A percentile compares a stretch with the other conserved stretches of the same genome.
Conservation (phyloP, 2,797 vertebrate genomes). For the Apogon talboti region DNA sequence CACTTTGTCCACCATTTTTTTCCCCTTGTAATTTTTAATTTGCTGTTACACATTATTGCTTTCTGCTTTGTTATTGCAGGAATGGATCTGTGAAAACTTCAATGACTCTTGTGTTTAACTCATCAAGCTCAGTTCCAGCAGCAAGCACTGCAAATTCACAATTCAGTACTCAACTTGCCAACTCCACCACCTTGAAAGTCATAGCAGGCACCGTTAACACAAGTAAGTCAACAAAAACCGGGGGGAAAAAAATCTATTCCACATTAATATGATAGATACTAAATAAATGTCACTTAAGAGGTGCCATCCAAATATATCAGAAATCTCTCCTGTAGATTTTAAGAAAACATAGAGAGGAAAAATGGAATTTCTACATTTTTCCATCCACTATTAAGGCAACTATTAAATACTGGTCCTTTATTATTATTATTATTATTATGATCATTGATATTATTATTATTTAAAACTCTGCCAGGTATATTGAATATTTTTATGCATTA, state of each 20-base stretch:
- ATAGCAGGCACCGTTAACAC: constrained; percentile 24
- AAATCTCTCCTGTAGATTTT: too few species aligned
- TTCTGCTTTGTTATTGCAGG: constrained; percentile 35
- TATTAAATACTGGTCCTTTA: too few species aligned
- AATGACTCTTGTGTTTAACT: constrained; percentile 40
- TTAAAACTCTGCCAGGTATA: too few species aligned
- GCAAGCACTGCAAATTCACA: rapidly evolving
- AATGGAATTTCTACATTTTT: too few species aligned
- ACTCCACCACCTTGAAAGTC: background rate
- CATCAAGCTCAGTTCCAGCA: constrained; percentile 28
- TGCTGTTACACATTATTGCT: background rate
- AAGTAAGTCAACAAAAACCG: constrained; percentile 37
- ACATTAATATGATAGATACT: too few species aligned
- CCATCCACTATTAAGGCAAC: too few species aligned
- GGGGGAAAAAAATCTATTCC: background rate
- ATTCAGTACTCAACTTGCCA: background rate
- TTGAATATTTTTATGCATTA: too few species aligned
- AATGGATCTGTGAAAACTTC: constrained; percentile 52
- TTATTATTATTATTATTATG: too few species aligned
- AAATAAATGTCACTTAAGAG: too few species aligned
- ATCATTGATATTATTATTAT: too few species aligned
- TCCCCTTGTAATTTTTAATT: rapidly evolving
- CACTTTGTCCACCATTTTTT: background rate
- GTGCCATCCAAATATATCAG: too few species aligned
- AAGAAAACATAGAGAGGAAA: too few species aligned